Base-by-base conservation (phyloP, 2,113 vertebrate genomes). In the Cheirogaleus medius region DNA sequence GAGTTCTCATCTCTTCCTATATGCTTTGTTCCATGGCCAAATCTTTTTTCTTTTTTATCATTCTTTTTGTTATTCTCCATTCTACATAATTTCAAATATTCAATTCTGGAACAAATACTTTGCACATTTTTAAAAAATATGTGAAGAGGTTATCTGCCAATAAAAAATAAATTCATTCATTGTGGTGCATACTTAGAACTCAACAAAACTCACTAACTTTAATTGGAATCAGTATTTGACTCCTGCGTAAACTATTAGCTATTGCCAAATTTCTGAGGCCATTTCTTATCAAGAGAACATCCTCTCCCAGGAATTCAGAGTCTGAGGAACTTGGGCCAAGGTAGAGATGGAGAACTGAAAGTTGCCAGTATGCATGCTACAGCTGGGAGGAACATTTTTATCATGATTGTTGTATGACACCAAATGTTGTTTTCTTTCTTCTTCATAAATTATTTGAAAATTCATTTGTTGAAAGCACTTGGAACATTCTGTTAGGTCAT, bases 241-340 rank as follows among this genome's bases (percentile, higher is more conserved):
- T 88, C 18, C 88, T 91, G 37, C 21, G 1, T 64, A 90, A 96
- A 78, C 80, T 97, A 93, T 94, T 94, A 93, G 77, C 92, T 94
- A 66, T 63, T 97, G 80, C 91, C 76, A 73, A 63, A 95, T 95
- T 82, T n/a, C 54, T 94, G 87, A 97, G 80, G 49, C 7, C 12
- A n/a, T 74, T 90, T 69, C 97, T 97, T 95, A 97, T 97, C 17
- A 0, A 97, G 94, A 96, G 96, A 97, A 95, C 73, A 37, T 34
- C 27, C 44, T 91, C 77, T 87, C 92, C 29, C 15, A 60, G 92
- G 96, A 97, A 95, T 88, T 93, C 58, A 52, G 78, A 97, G 95
- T 23, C 32, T 83, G 91, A 77, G 32, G 47, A 90, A 10, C 23
- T 54, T 9, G 91, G 95, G 77, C 96, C 97, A 98, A 95, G 76